Evolutionary conservation across 2,113 vertebrate species (phyloP), one percentile per base, ranked within the genome.

Genomic region (Corapipo altera): DNA sequence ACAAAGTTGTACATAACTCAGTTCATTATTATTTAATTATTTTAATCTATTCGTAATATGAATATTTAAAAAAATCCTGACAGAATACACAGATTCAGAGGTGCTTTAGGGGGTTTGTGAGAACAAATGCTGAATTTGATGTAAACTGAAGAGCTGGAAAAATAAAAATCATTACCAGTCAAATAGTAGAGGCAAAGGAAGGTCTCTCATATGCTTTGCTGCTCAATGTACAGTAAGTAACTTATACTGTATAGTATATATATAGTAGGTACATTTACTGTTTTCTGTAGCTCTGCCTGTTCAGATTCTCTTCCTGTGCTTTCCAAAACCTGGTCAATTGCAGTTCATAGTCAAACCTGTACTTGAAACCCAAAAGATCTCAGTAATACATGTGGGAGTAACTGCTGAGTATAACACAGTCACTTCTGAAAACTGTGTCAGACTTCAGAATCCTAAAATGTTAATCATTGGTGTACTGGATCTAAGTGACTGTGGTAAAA

Each of bases 241-340:
- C 6, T 87, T 86, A 6, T 0, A 1, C 18, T 79, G 27, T 27
- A 16, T 28, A 28, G 26, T 15, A 28, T 9, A 51, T 43, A 57
- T 9, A 8, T 28, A 28, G 22, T 57, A 33, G 15, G 12, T 78
- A 70, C 13, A 33, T 67, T 51, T 0, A 0, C 41, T 62, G 22
- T 64, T 88, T 54, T 35, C 57, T 93, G 59, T 19, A 77, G 24
- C 14, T 43, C 26, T 75, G 23, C 26, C 28, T 82, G 8, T 62
- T 20, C n/a, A 54, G 15, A 16, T 57, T 84, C 18, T 9, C 10
- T 52, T 86, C 8, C 11, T 66, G 2, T 76, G 12, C 32, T 57
- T 89, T 74, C 35, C 27, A 70, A 73, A 67, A 52, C n/a, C 28
- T 75, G 9, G 9, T 37, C 33, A 64, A 6, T 66, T 43, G 15